Conservation (phyloP, 2,888 invertebrate species). For the Polyommatus iphigenia region DNA sequence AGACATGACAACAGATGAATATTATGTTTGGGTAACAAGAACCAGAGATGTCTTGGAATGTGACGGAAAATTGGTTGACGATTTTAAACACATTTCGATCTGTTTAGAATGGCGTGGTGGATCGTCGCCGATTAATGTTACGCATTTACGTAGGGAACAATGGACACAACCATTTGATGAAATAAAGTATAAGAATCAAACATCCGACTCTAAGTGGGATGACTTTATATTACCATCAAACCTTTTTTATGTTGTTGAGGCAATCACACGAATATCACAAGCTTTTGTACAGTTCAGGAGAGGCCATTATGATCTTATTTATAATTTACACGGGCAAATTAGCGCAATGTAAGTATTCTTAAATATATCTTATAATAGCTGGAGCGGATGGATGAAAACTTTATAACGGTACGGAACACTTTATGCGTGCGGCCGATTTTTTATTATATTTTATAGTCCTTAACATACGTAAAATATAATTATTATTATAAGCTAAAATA, state of each 20-base stretch:
- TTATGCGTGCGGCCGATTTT: no score
- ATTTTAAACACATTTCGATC: conserved; percentile 15
- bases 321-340: neutral
- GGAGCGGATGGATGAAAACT: no score
- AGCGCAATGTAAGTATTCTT: neutral
- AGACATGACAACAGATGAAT: conserved; percentile 68
- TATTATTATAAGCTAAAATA: no score
- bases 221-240: conserved; percentile 1
- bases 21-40: conserved; percentile 54
- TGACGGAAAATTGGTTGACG: neutral
- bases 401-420: no score
- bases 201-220: neutral
- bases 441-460: no score
- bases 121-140: neutral
- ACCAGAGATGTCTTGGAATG: conserved; percentile 40
- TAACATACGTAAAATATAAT: no score
- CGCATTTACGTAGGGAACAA: neutral
- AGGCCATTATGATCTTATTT: neutral
- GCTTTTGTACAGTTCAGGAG: neutral
- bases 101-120: conserved; percentile 12
- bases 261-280: neutral
- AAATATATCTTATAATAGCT: no score
- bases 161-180: neutral
- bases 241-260: neutral
- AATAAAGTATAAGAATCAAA: neutral